Evolutionary conservation across 2,113 vertebrate species (phyloP), one percentile per base, ranked within the genome.

Genomic region (Megalops atlanticus): DNA sequence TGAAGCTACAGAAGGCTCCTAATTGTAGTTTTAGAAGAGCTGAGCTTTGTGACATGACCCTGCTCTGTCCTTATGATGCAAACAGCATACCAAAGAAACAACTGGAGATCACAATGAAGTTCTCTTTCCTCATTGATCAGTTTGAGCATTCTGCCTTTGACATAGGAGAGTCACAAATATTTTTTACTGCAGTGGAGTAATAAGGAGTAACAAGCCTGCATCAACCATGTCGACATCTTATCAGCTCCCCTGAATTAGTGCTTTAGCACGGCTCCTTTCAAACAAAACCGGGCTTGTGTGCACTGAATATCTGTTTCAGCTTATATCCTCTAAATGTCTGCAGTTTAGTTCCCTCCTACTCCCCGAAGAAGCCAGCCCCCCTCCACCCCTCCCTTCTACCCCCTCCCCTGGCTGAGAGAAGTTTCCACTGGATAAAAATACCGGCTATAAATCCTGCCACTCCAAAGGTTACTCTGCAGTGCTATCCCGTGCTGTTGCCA

Each of bases 401-500:
- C 39, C 54, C 35, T 43, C 35, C 45, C 33, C 69, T 31, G 49
- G 80, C 73, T 74, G 81, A 41, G 84, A 86, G 84, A 87, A 88
- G 83, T 90, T 90, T 90, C 87, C 85, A 86, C 79, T 70, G 78
- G 84, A 94, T 92, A 94, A 94, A 92, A 92, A 93, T 91, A 92
- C 85, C 84, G 91, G 84, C 93, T 90, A 86, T 88, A 86, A 85
- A 90, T 87, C 89, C 89, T 92, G 88, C 88, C 89, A 92, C 92
- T 94, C 86, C 84, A 90, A 80, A 88, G 87, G 88, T 89, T 89
- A 87, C 83, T 87, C 91, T 87, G 91, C 90, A 88, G 74, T 93
- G 91, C 92, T 92, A 89, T 86, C 82, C 88, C 87, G 88, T 68
- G 84, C 88, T 82, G 95, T 96, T 96, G 90, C 93, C 92, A 92